A percentile compares a stretch with the other conserved stretches of the same genome.
These are phyloP conservation scores for Imbricaverruca yamaguchii DNA, from an alignment of 2,888 invertebrate species.

Conservation along the genomic window DNA sequence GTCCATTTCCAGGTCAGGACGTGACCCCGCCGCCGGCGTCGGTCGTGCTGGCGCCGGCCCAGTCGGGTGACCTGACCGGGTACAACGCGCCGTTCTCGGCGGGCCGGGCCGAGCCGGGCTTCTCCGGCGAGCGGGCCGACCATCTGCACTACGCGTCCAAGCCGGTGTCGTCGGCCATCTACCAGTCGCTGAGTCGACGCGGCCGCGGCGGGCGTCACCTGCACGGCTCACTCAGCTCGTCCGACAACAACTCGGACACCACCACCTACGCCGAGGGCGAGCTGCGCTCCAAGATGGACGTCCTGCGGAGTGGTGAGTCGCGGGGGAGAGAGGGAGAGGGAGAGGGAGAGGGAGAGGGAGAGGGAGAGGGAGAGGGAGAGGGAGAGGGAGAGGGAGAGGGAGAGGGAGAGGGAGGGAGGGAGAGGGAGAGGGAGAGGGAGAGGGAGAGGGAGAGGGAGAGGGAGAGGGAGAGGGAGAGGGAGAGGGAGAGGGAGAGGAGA, in stretches of 20 bases:
- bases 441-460: no score
- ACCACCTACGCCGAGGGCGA: constrained; percentile 37
- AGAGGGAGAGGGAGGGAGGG: no score
- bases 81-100: neutral
- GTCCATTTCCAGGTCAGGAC: neutral
- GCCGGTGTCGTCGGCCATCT: constrained; percentile 2
- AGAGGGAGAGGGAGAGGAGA: no score
- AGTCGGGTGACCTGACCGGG: neutral
- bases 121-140: neutral
- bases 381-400: no score
- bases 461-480: no score
- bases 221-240: constrained; percentile 36
- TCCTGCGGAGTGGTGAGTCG: constrained; percentile 35
- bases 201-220: constrained; percentile 25
- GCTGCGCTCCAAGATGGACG: constrained; percentile 33
- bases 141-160: constrained; percentile 16
- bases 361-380: no score
- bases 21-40: neutral
- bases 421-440: no score
- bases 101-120: neutral
- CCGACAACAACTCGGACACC: constrained; percentile 38
- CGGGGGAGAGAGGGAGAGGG: no score
- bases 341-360: no score
- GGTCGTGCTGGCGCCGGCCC: neutral
- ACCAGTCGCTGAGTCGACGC: constrained; percentile 25